Evolutionary conservation across 2,888 invertebrate genomes (phyloP), one percentile per base, ranked within the genome.

Genomic region (Syrphus vitripennis): DNA sequence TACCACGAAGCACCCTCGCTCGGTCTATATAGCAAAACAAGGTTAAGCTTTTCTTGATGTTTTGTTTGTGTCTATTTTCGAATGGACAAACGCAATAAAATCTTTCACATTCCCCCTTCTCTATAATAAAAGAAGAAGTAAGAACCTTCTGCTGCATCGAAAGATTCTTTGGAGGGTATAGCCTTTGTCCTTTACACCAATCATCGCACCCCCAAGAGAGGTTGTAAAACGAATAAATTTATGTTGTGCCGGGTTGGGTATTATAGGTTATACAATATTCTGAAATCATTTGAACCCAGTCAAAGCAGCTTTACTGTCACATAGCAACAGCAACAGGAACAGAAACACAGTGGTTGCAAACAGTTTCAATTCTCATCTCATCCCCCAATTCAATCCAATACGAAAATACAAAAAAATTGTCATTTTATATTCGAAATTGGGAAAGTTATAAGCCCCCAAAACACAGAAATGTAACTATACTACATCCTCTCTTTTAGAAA

Each of bases 261-360:
- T 12, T 5, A 3, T 3, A 7, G 10, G 7, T 2, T 19, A 10
- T 7, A 10, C 3, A 21, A 1, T 19, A 4, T n/a, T n/a, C n/a
- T 37, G 40, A 31, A 19, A 59, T 57, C 37, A 31, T 57, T 42
- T 42, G 29, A 65, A 29, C 45, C 29, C 14, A 59, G 34, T 37
- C 34, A 29, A n/a, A 65, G 53, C 75, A 16, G 29, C 75, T 26
- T 37, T 48, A 31, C n/a, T 55, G 70, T 19, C 63, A 19, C 67
- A 71, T 70, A 84, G 84, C 81, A 84, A 84, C 84, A 81, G 76
- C 71, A n/a, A n/a, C n/a, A n/a, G n/a, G n/a, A n/a, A n/a, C n/a
- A n/a, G n/a, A n/a, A n/a, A n/a, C n/a, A n/a, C n/a, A n/a, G 80
- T 67, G 65, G 26, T 80, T 80, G 67, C n/a, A n/a, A 84, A 72